Evolutionary conservation across 2,888 invertebrate species (phyloP).

Genomic region (Tiphia femorata): DNA sequence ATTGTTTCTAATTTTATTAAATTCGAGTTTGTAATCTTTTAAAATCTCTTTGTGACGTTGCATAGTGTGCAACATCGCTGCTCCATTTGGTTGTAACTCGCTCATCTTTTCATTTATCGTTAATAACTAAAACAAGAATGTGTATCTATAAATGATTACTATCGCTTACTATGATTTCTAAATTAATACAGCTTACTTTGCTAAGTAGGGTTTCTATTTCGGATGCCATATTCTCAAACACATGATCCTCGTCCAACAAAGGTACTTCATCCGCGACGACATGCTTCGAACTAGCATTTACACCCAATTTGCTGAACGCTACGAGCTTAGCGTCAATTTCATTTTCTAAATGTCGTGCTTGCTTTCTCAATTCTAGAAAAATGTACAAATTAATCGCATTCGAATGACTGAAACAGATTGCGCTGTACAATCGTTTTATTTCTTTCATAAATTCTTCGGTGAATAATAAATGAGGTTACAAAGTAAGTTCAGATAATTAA

Average conservation of each 20-base stretch:
- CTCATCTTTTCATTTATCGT: slow-evolving; percentile 87
- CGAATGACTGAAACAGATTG: neutral
- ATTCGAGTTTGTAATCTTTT: slow-evolving; percentile 92
- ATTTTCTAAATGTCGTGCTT: slow-evolving; percentile 94
- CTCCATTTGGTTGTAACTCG: slow-evolving; percentile 83
- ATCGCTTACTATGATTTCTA: no score
- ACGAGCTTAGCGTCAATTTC: slow-evolving; percentile 97
- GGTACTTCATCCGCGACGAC: slow-evolving; percentile 78
- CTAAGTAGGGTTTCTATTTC: slow-evolving; percentile 91
- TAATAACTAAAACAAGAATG: slow-evolving; percentile 73
- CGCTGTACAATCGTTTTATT: no score
- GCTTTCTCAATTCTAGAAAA: slow-evolving; percentile 86
- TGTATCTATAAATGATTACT: neutral
- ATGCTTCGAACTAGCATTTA: slow-evolving; percentile 69
- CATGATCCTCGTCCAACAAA: slow-evolving; percentile 88
- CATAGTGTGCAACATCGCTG: slow-evolving; percentile 92
- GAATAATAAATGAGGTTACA: neutral
- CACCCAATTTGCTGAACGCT: slow-evolving; percentile 93
- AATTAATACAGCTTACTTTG: slow-evolving; percentile 72
- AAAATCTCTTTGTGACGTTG: slow-evolving; percentile 96
- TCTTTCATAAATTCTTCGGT: no score
- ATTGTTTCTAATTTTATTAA: slow-evolving; percentile 87
- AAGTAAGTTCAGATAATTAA: neutral
- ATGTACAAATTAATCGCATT: neutral
- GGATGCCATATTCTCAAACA: slow-evolving; percentile 92